These are phyloP conservation scores for Thalpophila matura DNA, from an alignment of 2,888 invertebrate genomes.

Conservation along the genomic window DNA sequence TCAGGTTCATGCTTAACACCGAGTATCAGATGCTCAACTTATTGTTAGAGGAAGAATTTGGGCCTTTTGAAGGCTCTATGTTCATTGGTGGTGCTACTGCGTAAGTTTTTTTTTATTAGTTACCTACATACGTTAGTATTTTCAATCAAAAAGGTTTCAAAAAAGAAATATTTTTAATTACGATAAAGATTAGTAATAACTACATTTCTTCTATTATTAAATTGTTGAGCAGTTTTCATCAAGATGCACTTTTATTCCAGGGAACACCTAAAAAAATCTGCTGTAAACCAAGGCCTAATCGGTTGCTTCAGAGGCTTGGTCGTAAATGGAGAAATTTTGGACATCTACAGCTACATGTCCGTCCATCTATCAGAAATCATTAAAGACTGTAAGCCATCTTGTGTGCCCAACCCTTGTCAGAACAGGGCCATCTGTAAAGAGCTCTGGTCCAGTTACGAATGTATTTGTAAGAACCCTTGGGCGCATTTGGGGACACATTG, in stretches of 20 bases:
- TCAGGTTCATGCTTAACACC: slow-evolving; percentile 97
- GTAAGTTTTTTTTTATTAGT: slow-evolving; percentile 92
- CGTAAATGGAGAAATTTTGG: slow-evolving; percentile 97
- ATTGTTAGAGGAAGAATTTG: slow-evolving; percentile 96
- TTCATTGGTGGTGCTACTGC: slow-evolving; percentile 98
- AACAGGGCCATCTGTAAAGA: slow-evolving; percentile 98
- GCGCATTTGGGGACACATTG: slow-evolving; percentile 97
- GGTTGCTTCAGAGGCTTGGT: slow-evolving; percentile 98
- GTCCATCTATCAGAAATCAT: slow-evolving; percentile 97
- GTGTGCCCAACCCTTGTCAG: slow-evolving; percentile 98
- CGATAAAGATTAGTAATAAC: no score
- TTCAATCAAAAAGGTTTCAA: no score
- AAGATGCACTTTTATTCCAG: slow-evolving; percentile 80
- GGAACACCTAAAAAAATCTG: slow-evolving; percentile 95
- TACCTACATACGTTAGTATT: no score
- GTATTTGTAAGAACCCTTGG: slow-evolving; percentile 97
- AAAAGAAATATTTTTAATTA: no score
- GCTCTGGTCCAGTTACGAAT: slow-evolving; percentile 97
- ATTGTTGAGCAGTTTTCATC: background rate
- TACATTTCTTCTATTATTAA: no score
- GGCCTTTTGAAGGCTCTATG: slow-evolving; percentile 98
- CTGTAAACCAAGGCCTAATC: slow-evolving; percentile 96
- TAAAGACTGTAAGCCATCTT: slow-evolving; percentile 98
- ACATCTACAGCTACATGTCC: slow-evolving; percentile 98
- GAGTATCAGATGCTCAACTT: slow-evolving; percentile 97